Evolutionary conservation across 2,888 invertebrate species (phyloP), one percentile per base, ranked within the genome.

Genomic region (Piscicola geometra): DNA sequence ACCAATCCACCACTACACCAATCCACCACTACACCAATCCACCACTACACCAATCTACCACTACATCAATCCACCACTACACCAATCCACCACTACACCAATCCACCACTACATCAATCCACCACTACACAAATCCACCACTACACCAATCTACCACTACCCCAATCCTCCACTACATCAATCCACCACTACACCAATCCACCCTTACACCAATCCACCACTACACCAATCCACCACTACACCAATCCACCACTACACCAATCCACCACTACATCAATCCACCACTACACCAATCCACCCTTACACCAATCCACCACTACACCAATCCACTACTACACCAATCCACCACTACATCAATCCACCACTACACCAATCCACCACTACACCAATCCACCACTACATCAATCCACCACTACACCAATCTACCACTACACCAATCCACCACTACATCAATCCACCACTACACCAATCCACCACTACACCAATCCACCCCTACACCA

Each of bases 21-120:
- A 64, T n/a, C n/a, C n/a, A 64, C 64, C n/a, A 68, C n/a, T 12
- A n/a, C n/a, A 68, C 12, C 35, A n/a, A 64, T 30, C 64, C n/a
- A 64, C 64, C 64, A 64, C n/a, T n/a, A n/a, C n/a, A 64, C 64
- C 64, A 64, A 64, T n/a, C 64, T 12, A 3, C n/a, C 64, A 64
- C n/a, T 30, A n/a, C n/a, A 3, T 5, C 64, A 64, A 64, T 3
- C 64, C n/a, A 64, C 64, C 64, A 64, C 64, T n/a, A 64, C 64
- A 64, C 64, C 64, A 64, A 64, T n/a, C 64, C 5, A 3, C n/a
- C 64, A 64, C n/a, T 30, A n/a, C n/a, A 64, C 5, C 64, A 12
- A 64, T n/a, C n/a, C n/a, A 64, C 64, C n/a, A 68, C n/a, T 12
- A n/a, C n/a, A 68, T n/a, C 35, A 33, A 69, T 41, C 36, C n/a